Base-by-base conservation (phyloP, 2,113 vertebrate species). In the Himantopus leucocephalus region DNA sequence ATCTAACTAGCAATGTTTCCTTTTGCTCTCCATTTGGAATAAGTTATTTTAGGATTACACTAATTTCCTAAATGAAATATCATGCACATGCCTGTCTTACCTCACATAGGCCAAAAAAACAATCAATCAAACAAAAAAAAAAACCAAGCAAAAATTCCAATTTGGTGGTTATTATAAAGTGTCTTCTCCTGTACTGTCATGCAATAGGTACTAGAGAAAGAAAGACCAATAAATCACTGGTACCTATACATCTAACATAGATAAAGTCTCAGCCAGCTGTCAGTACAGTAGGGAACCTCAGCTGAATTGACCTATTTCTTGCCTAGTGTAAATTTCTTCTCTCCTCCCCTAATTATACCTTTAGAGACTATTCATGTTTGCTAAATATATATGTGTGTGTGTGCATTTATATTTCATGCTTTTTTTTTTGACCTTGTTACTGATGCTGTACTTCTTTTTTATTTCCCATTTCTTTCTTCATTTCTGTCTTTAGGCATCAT, bases 251-350 rank as follows among this genome's bases (percentile, higher is more conserved):
- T 94, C 66, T 86, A 82, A 71, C 20, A n/a, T 76, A 72, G 37
- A 82, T 24, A 90, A 90, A 78, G 70, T 74, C 71, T 94, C 85
- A 96, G 45, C 72, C 87, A 95, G 88, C 91, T 98, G 93, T 97
- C 96, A 97, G 81, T 96, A 58, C 50, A 96, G 67, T 73, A 73
- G 39, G 87, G 89, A 97, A 94, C 58, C 83, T 97, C 95, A 97
- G 94, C 87, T 98, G 95, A 98, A 97, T 95, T 98, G 97, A 97
- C 96, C 98, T 98, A 97, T 96, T 98, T 98, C 67, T 84, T 87
- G 72, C 83, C 62, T 88, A 59, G 41, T 97, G 71, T 84, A 97
- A 92, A 91, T 88, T 93, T 96, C 23, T 41, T 74, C 55, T 93
- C 94, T 96, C 79, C 27, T 97, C 55, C 73, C 74, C 88, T 98